Percentiles rank a stretch among this genome's conserved stretches.
Evolutionary conservation across 2,888 invertebrate genomes (phyloP).

Genomic region (Laspeyria flexula): DNA sequence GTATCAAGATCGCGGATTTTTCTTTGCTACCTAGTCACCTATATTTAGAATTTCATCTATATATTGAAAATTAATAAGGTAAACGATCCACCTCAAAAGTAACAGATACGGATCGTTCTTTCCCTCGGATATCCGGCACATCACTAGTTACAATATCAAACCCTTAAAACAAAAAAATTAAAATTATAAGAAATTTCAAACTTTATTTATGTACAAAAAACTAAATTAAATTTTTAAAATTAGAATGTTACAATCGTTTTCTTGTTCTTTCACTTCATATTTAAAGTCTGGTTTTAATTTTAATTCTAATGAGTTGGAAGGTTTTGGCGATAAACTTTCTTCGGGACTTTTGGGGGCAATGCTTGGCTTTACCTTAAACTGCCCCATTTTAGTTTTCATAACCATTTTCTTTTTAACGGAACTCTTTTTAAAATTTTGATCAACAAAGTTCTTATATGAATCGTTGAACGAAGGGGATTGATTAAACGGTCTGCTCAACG

Average conservation of each 20-base stretch:
- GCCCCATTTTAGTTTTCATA: slow-evolving; percentile 66
- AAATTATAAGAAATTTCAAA: background rate
- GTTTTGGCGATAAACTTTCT: slow-evolving; percentile 1
- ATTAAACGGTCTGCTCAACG: slow-evolving; percentile 1
- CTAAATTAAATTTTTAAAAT: slow-evolving; percentile 62
- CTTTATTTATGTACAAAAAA: background rate
- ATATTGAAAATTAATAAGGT: too few species aligned
- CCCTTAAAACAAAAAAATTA: too few species aligned
- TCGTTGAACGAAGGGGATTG: slow-evolving; percentile 64
- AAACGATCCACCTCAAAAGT: too few species aligned
- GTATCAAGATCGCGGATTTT: too few species aligned
- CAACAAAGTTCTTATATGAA: slow-evolving; percentile 66
- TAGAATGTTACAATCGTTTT: slow-evolving; percentile 76
- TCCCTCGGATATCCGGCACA: too few species aligned
- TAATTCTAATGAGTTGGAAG: slow-evolving; percentile 7
- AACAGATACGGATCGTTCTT: too few species aligned
- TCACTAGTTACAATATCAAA: too few species aligned
- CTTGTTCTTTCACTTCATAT: slow-evolving; percentile 72
- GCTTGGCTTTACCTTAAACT: slow-evolving; percentile 52
- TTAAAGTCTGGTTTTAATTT: slow-evolving; percentile 45
- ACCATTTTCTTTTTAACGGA: slow-evolving; percentile 44
- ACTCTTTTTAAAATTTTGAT: slow-evolving; percentile 42
- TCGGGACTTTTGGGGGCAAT: slow-evolving; percentile 10
- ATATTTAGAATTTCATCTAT: too few species aligned
- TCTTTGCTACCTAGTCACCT: too few species aligned